Conservation (phyloP, 2,797 vertebrate species). For the Artibeus jamaicensis region DNA sequence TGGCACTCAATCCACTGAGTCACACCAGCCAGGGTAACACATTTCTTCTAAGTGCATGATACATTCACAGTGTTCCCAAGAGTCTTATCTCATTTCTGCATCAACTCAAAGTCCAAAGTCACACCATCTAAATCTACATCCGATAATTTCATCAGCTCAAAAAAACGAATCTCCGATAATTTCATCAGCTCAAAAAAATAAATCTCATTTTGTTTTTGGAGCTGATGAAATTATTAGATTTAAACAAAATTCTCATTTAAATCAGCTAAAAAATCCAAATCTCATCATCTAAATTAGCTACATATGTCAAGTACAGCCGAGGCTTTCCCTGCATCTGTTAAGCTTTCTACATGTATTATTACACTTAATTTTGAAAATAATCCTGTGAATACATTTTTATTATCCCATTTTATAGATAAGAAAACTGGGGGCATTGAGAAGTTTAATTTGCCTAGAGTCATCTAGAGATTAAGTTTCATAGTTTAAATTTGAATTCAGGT, state of each 20-base stretch:
- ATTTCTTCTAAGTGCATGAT: not conserved
- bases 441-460: not conserved
- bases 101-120: not conserved
- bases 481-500: conserved; percentile 7
- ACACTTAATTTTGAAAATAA: conserved; percentile 15
- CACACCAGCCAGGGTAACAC: no score
- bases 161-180: no score
- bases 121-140: not conserved
- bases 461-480: conserved; percentile 1
- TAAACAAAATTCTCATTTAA: conserved; percentile 48
- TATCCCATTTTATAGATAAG: not conserved
- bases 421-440: not conserved
- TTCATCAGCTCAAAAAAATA: not conserved
- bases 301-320: not conserved
- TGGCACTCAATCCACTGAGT: no score
- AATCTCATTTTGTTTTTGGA: no score
- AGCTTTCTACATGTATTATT: not conserved
- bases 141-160: no score
- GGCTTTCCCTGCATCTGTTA: not conserved
- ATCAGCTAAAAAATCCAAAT: conserved; percentile 36
- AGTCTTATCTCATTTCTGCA: not conserved
- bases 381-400: not conserved
- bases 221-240: no score
- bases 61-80: not conserved
- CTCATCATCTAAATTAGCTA: conserved; percentile 18